A percentile compares a stretch with the other conserved stretches of the same genome.
Conservation (phyloP, 2,797 vertebrate genomes). For the Hypotaenidia philippensis region DNA sequence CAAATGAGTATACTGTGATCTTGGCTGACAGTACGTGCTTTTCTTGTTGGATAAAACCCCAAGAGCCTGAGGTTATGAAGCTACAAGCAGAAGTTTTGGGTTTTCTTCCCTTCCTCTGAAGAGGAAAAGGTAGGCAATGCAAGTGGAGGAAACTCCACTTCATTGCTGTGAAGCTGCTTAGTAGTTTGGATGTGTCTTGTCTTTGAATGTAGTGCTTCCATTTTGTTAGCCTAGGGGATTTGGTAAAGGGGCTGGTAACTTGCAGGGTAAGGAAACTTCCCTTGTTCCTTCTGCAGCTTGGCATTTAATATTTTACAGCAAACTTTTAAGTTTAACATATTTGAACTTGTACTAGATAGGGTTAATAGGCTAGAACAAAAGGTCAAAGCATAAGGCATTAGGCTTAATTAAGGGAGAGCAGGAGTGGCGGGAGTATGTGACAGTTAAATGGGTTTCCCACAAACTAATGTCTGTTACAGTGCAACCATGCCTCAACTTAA, state of each 20-base stretch:
- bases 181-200: background rate
- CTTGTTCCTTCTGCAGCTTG: slow-evolving; percentile 45
- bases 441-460: slow-evolving; percentile 87
- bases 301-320: slow-evolving; percentile 79
- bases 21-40: background rate
- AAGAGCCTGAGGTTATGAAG: background rate
- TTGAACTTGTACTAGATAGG: slow-evolving; percentile 86
- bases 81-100: background rate
- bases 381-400: slow-evolving; percentile 85
- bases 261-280: background rate
- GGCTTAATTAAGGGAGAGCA: slow-evolving; percentile 86
- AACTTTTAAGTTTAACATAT: slow-evolving; percentile 83
- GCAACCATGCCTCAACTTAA: slow-evolving; percentile 85
- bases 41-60: background rate
- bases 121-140: background rate
- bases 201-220: background rate
- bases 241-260: background rate
- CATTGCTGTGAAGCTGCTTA: background rate
- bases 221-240: background rate
- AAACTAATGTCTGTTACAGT: slow-evolving; percentile 84
- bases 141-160: background rate
- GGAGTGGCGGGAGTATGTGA: slow-evolving; percentile 83
- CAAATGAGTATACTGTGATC: slow-evolving; percentile 17
- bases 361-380: slow-evolving; percentile 87
- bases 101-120: background rate